phyloP scores from a whole-genome alignment of 2,888 invertebrate species.

The Acronicta aceris region DNA sequence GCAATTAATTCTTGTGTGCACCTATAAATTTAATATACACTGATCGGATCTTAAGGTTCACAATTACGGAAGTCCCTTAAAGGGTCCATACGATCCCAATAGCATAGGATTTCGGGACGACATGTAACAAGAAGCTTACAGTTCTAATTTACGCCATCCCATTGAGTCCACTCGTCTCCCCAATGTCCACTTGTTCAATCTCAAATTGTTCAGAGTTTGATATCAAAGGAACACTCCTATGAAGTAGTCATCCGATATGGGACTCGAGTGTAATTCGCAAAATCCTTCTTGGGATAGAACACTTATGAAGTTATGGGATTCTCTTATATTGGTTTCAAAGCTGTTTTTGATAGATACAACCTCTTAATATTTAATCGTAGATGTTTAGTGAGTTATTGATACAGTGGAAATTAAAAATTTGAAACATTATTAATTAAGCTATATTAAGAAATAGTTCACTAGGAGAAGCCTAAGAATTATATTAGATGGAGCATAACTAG shows the following conservation, averaged over 20 bases:
- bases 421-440: no score
- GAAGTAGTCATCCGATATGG: conserved; percentile 70
- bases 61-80: conserved; percentile 52
- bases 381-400: no score
- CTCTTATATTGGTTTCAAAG: conserved; percentile 12
- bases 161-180: conserved; percentile 69
- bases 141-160: conserved; percentile 69
- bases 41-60: conserved; percentile 43
- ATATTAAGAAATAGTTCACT: no score
- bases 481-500: no score
- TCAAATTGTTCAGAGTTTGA: conserved; percentile 74
- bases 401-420: no score
- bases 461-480: no score
- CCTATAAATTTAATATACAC: conserved; percentile 23
- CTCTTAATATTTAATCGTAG: background rate
- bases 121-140: conserved; percentile 68
- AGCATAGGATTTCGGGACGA: conserved; percentile 39
- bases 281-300: conserved; percentile 22
- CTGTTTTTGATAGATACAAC: background rate
- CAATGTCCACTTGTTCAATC: conserved; percentile 80
- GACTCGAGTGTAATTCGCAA: conserved; percentile 25
- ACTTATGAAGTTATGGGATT: conserved; percentile 30
- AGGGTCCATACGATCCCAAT: conserved; percentile 49
- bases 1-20: conserved; percentile 23
- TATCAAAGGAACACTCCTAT: conserved; percentile 74